Evolutionary conservation across 2,888 invertebrate species (phyloP).

Genomic region (Agrochola lota): DNA sequence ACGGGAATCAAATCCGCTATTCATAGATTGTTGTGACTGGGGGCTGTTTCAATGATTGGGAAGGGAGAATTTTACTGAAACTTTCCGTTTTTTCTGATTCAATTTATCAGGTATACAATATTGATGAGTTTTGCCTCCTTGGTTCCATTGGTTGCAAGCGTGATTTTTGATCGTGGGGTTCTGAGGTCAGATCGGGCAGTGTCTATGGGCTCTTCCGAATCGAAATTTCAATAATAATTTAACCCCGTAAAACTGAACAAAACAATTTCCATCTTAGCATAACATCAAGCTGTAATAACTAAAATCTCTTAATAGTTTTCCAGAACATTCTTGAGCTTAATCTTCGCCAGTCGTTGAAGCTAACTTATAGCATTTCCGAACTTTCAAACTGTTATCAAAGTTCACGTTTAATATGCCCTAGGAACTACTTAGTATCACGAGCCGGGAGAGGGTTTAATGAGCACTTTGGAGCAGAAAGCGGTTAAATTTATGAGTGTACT

Average conservation of each 20-base stretch:
- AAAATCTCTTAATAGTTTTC: slow-evolving; percentile 43
- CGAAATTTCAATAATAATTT: neutral
- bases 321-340: slow-evolving; percentile 50
- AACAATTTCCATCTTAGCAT: slow-evolving; percentile 13
- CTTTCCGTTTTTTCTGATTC: slow-evolving; percentile 13
- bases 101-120: slow-evolving; percentile 11
- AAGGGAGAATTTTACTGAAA: slow-evolving; percentile 3
- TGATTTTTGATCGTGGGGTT: neutral
- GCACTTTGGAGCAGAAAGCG: slow-evolving; percentile 60
- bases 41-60: slow-evolving; percentile 25
- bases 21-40: slow-evolving; percentile 31
- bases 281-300: slow-evolving; percentile 11
- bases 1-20: slow-evolving; percentile 43
- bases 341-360: slow-evolving; percentile 46
- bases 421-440: slow-evolving; percentile 64
- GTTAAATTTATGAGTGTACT: slow-evolving; percentile 60
- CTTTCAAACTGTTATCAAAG: slow-evolving; percentile 59
- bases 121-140: neutral
- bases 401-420: slow-evolving; percentile 61
- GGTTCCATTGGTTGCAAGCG: too few species aligned
- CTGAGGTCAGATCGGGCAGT: too few species aligned
- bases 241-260: neutral
- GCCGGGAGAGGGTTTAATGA: slow-evolving; percentile 59
- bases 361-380: slow-evolving; percentile 58
- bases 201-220: neutral